These are phyloP conservation scores for Synanthedon myopaeformis DNA, from an alignment of 2,888 invertebrate species.

Conservation along the genomic window DNA sequence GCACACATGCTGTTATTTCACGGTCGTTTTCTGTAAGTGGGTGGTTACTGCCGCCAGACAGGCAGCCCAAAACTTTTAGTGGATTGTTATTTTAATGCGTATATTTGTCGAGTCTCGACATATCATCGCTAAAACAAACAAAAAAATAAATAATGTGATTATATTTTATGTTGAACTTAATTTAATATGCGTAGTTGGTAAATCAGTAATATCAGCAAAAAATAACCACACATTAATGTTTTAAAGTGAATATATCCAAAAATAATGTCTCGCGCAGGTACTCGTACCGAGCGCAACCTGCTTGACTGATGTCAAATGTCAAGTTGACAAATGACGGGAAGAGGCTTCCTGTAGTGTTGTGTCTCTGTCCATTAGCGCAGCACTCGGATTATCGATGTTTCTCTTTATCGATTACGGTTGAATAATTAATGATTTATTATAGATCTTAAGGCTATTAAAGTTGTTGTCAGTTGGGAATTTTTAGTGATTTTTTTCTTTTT, in stretches of 20 bases:
- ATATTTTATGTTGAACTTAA: neutral
- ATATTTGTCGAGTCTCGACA: too few species aligned
- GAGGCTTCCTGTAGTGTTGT: slow-evolving; percentile 56
- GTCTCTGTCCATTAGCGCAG: slow-evolving; percentile 40
- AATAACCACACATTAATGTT: neutral
- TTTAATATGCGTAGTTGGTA: neutral
- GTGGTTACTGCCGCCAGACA: too few species aligned
- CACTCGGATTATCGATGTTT: slow-evolving; percentile 29
- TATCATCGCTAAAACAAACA: too few species aligned
- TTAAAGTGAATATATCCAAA: slow-evolving; percentile 4
- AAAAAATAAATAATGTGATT: too few species aligned
- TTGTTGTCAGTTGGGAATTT: neutral
- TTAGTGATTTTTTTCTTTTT: neutral
- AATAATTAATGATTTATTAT: slow-evolving; percentile 38
- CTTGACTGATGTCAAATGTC: slow-evolving; percentile 66
- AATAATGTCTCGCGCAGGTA: slow-evolving; percentile 26
- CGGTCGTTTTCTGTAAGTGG: too few species aligned
- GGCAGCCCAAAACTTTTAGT: too few species aligned
- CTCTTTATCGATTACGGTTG: slow-evolving; percentile 29
- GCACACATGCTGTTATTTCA: too few species aligned
- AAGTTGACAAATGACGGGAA: slow-evolving; percentile 57
- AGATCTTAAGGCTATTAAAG: neutral
- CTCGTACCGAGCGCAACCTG: slow-evolving; percentile 28
- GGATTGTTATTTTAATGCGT: too few species aligned
- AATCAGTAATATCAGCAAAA: slow-evolving; percentile 1